Percentiles rank a stretch among this genome's conserved stretches.
Conservation (phyloP, 2,797 vertebrate species). For the Lepilemur ruficaudatus region DNA sequence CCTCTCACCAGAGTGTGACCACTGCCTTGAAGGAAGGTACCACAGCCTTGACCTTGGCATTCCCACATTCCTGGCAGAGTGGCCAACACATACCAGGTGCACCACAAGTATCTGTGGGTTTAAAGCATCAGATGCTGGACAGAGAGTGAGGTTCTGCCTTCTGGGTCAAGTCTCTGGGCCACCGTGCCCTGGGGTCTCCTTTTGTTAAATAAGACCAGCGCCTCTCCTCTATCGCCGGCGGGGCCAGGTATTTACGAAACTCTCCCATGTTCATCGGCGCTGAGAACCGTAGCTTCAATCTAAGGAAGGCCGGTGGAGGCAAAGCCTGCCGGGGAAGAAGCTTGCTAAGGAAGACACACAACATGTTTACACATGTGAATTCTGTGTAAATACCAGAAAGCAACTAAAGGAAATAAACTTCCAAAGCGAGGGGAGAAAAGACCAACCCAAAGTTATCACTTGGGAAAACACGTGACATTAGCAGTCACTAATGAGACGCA, state of each 20-base stretch:
- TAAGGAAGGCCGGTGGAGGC: neutral
- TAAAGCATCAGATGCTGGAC: neutral
- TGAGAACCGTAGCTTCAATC: neutral
- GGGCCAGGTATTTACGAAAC: neutral
- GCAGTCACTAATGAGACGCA: neutral
- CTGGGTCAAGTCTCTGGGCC: neutral
- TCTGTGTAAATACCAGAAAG: neutral
- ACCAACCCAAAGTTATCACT: neutral
- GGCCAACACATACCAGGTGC: neutral
- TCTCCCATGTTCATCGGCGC: too few species aligned
- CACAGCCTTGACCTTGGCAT: neutral
- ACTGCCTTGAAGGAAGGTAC: fast-evolving
- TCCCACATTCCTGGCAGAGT: neutral
- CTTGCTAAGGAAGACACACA: neutral
- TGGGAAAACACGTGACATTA: neutral
- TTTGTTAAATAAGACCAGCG: neutral
- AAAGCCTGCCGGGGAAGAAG: neutral
- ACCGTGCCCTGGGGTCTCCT: neutral
- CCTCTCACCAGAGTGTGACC: neutral
- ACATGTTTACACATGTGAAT: neutral
- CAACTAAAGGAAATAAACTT: neutral
- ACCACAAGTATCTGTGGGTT: neutral
- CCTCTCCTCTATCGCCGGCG: neutral
- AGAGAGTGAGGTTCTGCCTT: neutral
- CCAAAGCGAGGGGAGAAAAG: neutral